phyloP scores from a whole-genome alignment of 1,140 invertebrate genomes.

The Asobara japonica region DNA sequence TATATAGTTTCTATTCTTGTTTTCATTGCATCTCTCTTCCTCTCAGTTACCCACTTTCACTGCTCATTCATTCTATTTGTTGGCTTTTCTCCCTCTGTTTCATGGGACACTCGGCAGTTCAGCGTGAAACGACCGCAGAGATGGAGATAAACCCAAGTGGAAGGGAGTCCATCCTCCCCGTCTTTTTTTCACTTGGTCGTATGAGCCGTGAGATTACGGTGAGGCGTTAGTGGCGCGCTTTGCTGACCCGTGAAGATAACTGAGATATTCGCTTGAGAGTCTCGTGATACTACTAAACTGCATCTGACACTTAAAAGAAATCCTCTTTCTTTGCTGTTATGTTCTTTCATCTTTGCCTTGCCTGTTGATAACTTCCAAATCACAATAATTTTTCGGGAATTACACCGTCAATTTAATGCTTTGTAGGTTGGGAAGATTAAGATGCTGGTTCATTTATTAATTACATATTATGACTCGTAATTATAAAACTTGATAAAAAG shows the following conservation, averaged over 20 bases:
- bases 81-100: not conserved
- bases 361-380: not conserved
- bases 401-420: not conserved
- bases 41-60: too few relatives aligned
- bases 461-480: too few relatives aligned
- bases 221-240: not conserved
- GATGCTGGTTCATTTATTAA: too few relatives aligned
- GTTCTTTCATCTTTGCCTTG: not conserved
- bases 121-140: constrained; percentile 33
- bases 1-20: constrained; percentile 15
- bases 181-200: not conserved
- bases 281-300: constrained; percentile 40
- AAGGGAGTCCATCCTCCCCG: constrained; percentile 18
- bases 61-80: constrained; percentile 1
- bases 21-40: not conserved
- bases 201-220: not conserved
- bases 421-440: not conserved
- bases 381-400: not conserved
- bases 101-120: constrained; percentile 17
- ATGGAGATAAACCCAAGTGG: constrained; percentile 54
- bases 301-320: not conserved
- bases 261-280: constrained; percentile 47
- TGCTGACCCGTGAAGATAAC: constrained; percentile 63
- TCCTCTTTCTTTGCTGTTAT: not conserved
- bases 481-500: too few relatives aligned